Percentiles rank a stretch among this genome's conserved stretches.
Conservation (phyloP, 2,888 invertebrate species). For the Drosophila falleni region DNA sequence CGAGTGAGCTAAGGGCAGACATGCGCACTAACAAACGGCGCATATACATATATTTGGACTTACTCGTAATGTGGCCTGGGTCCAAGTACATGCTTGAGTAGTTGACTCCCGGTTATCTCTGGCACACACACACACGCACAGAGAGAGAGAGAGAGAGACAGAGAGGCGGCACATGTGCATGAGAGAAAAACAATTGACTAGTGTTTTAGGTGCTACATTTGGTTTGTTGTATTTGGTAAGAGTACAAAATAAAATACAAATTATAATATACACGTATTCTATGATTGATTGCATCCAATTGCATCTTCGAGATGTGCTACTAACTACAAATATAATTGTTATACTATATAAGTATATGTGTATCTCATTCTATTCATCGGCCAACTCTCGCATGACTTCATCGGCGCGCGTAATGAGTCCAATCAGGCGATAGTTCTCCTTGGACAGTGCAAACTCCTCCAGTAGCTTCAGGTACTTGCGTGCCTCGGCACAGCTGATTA, state of each 20-base stretch:
- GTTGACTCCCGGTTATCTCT: conserved; percentile 20
- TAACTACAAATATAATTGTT: conserved; percentile 20
- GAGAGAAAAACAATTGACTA: conserved; percentile 3
- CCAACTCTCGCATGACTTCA: conserved; percentile 80
- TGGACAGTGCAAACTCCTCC: conserved; percentile 82
- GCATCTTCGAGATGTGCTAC: conserved; percentile 70
- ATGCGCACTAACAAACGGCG: conserved; percentile 52
- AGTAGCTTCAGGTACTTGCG: conserved; percentile 82
- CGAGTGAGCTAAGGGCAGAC: conserved; percentile 60
- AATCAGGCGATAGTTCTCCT: conserved; percentile 83
- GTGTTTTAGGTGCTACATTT: conserved; percentile 39
- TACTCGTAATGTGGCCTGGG: conserved; percentile 27
- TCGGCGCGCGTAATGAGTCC: conserved; percentile 83
- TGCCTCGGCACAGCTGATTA: conserved; percentile 75
- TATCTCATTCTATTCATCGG: conserved; percentile 56
- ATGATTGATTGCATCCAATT: conserved; percentile 63
- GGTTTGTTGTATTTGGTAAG: conserved; percentile 59
- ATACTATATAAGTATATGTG: neutral
- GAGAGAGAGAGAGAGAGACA: no score
- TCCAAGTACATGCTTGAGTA: conserved; percentile 10
- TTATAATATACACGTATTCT: conserved; percentile 35
- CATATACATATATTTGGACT: conserved; percentile 40
- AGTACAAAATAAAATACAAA: conserved; percentile 51
- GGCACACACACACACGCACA: neutral
- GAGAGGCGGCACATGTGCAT: neutral